Conservation (phyloP, 1,140 invertebrate genomes). For the Thalassaphorura encarpata region DNA sequence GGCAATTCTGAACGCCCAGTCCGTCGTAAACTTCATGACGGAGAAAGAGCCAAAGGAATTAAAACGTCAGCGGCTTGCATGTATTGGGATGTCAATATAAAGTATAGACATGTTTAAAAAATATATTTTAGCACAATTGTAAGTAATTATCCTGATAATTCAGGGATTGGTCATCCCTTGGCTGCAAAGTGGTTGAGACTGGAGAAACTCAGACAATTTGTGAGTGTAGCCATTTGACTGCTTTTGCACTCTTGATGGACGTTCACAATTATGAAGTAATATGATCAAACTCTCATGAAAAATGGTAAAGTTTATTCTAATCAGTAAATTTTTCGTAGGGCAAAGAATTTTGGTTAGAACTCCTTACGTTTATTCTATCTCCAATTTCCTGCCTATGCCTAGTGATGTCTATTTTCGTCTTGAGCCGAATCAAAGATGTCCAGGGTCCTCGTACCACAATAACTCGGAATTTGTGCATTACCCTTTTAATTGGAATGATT, state of each 20-base stretch:
- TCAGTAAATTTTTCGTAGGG: conserved; percentile 12
- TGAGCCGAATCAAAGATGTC: conserved; percentile 40
- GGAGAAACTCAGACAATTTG: conserved; percentile 46
- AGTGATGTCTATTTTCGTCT: conserved; percentile 44
- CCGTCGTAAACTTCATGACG: neutral
- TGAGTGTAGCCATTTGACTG: conserved; percentile 51
- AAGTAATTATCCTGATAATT: neutral
- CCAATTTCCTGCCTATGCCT: conserved; percentile 48
- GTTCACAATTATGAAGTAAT: conserved; percentile 34
- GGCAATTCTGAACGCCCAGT: neutral
- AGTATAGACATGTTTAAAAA: neutral
- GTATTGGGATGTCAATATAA: neutral
- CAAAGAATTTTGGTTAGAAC: conserved; percentile 38
- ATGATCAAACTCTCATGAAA: neutral
- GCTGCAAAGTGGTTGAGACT: conserved; percentile 41
- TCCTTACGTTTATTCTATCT: conserved; percentile 48
- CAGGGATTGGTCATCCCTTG: conserved; percentile 33
- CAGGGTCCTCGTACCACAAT: conserved; percentile 36
- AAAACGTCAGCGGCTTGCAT: neutral
- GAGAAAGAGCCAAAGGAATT: neutral
- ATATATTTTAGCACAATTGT: neutral
- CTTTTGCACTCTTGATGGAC: conserved; percentile 50
- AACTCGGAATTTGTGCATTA: conserved; percentile 47
- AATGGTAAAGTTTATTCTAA: neutral
- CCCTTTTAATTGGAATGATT: conserved; percentile 47